Evolutionary conservation across 2,888 invertebrate species (phyloP).

Genomic region (Lasioglossum vierecki): DNA sequence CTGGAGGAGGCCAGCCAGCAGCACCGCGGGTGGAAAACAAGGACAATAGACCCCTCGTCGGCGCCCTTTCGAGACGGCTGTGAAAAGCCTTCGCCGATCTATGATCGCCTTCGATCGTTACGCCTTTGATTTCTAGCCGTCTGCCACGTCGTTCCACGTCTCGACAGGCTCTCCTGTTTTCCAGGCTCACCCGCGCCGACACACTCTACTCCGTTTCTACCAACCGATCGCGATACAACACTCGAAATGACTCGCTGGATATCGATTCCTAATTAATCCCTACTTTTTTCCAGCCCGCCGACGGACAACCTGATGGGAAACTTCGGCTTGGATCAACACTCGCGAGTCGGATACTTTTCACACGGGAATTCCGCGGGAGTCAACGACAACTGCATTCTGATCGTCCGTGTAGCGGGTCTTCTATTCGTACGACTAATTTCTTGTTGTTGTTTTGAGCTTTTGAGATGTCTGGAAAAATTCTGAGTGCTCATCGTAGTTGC

Average conservation of each 20-base stretch:
- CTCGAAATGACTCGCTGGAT: slow-evolving; percentile 5
- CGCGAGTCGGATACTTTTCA: not conserved
- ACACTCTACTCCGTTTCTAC: not conserved
- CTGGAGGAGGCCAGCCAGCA: slow-evolving; percentile 57
- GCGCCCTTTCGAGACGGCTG: slow-evolving; percentile 56
- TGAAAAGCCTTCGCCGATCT: slow-evolving; percentile 59
- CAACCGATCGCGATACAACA: not conserved
- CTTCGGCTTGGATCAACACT: not conserved
- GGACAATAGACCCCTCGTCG: slow-evolving; percentile 67
- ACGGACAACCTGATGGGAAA: not conserved
- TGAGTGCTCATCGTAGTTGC: too few species aligned
- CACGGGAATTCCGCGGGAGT: not conserved
- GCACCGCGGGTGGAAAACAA: slow-evolving; percentile 62
- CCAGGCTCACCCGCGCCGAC: not conserved
- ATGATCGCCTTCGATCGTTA: slow-evolving; percentile 58
- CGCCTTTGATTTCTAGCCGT: slow-evolving; percentile 40
- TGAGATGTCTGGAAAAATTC: too few species aligned
- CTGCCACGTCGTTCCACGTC: slow-evolving; percentile 11
- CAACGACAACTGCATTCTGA: too few species aligned
- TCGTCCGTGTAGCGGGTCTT: too few species aligned
- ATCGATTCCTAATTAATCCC: slow-evolving; percentile 21
- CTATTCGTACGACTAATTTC: not conserved
- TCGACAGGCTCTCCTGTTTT: not conserved
- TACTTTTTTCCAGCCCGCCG: slow-evolving; percentile 15
- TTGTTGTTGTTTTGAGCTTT: too few species aligned